Evolutionary conservation across 2,797 vertebrate species (phyloP).

Genomic region (Tinamus major): DNA sequence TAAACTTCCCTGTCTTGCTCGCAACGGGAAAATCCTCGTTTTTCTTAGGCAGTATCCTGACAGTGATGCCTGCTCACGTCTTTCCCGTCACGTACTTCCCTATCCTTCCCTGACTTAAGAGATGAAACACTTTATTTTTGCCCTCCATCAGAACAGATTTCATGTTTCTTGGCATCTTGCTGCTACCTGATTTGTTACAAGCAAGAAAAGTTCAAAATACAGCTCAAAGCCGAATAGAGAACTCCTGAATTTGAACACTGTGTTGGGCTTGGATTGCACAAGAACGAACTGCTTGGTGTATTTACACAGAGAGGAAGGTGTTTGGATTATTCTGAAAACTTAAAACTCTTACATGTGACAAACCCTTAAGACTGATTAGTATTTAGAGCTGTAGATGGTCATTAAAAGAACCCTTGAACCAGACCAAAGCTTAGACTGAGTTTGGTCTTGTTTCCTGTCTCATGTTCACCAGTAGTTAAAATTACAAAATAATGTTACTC

Average conservation of each 20-base stretch:
- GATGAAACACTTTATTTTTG: background rate
- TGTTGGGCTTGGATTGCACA: background rate
- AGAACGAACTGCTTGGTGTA: background rate
- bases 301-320: background rate
- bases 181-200: background rate
- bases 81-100: fast-evolving
- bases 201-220: background rate
- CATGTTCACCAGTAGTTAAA: background rate
- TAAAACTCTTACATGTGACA: background rate
- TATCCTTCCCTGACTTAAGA: background rate
- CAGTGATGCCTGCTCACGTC: background rate
- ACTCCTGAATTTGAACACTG: fast-evolving
- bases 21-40: background rate
- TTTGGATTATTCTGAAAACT: background rate
- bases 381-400: background rate
- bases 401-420: background rate
- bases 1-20: background rate
- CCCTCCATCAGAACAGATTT: background rate
- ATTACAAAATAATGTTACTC: background rate
- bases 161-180: background rate
- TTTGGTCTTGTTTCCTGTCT: background rate
- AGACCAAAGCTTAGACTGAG: background rate
- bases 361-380: background rate
- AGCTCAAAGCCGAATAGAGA: background rate
- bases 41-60: background rate